Evolutionary conservation across 2,888 invertebrate species (phyloP), one percentile per base, ranked within the genome.

Genomic region (Gandaritis pyraliata): DNA sequence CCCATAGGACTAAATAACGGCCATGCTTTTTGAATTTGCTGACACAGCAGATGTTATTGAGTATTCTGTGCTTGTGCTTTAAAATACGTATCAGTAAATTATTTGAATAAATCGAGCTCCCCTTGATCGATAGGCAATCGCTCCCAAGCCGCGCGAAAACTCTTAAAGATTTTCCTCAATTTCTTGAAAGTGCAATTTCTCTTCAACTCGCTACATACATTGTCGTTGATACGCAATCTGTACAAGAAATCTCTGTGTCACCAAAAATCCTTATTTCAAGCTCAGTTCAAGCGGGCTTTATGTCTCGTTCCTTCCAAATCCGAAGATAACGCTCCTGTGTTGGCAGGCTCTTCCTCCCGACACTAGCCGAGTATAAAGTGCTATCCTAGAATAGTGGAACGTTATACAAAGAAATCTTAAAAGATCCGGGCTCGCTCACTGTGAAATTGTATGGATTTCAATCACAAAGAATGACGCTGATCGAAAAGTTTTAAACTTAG

Each of bases 251-350:
- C 78, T 73, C 70, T 72, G 74, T 75, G 80, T 79, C 77, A 75
- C 77, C 75, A 60, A 73, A 80, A 76, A 78, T 78, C 77, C 75
- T 73, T 78, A 75, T 74, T 73, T 70, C 72, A 72, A 75, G 73
- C 77, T 77, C 74, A 81, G 78, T 80, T 80, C 76, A 76, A 75
- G 73, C 73, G 70, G 75, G 83, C 80, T 85, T 82, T 84, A 78
- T 76, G 82, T 84, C 81, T 82, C 81, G 80, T 83, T 83, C 80
- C 73, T 75, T 79, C 77, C 79, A 84, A 86, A 86, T 86, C 83
- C 81, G 74, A 72, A 82, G 83, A 82, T 83, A 85, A 78, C 80
- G 72, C 74, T 66, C 58, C 73, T 61, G 69, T 73, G 75, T 74
- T 74, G 77, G 74, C 72, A 74, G 66, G 69, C 62, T 66, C 65